Evolutionary conservation across 2,113 vertebrate species (phyloP).

Genomic region (Alouatta palliata): DNA sequence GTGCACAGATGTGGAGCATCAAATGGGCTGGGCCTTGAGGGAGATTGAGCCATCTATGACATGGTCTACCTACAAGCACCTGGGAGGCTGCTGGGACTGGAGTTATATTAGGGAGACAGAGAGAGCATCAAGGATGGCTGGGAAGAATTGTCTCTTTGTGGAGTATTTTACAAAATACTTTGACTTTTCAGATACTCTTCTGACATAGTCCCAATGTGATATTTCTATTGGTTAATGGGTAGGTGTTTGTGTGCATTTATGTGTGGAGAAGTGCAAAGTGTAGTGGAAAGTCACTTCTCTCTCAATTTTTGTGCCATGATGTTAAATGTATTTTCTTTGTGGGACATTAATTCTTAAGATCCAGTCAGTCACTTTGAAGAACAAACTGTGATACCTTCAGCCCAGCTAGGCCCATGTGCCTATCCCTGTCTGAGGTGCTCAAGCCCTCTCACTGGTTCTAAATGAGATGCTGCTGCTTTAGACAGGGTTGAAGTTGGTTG

Average conservation of each 20-base stretch:
- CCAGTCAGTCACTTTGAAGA: background rate
- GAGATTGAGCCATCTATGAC: background rate
- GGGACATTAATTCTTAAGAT: background rate
- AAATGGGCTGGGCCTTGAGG: background rate
- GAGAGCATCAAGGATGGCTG: background rate
- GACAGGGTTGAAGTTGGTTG: background rate
- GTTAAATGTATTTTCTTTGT: slow-evolving; percentile 16
- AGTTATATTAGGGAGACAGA: slow-evolving; percentile 3
- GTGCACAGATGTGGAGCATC: background rate
- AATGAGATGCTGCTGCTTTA: background rate
- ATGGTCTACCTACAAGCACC: background rate
- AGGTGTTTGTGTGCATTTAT: slow-evolving; percentile 43
- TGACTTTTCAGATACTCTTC: slow-evolving; percentile 3
- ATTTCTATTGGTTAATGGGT: slow-evolving; percentile 35
- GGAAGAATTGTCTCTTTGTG: slow-evolving; percentile 28
- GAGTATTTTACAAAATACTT: slow-evolving; percentile 39
- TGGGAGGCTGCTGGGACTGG: background rate
- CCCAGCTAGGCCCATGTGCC: background rate
- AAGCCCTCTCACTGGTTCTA: background rate
- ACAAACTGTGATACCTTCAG: background rate
- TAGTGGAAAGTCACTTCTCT: background rate
- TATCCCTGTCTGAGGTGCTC: background rate
- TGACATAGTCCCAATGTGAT: slow-evolving; percentile 52
- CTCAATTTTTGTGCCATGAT: slow-evolving; percentile 3
- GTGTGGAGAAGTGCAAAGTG: slow-evolving; percentile 3